A percentile compares a stretch with the other conserved stretches of the same genome.
These are phyloP conservation scores for Mellivora capensis DNA, from an alignment of 2,113 vertebrate genomes.

Conservation along the genomic window DNA sequence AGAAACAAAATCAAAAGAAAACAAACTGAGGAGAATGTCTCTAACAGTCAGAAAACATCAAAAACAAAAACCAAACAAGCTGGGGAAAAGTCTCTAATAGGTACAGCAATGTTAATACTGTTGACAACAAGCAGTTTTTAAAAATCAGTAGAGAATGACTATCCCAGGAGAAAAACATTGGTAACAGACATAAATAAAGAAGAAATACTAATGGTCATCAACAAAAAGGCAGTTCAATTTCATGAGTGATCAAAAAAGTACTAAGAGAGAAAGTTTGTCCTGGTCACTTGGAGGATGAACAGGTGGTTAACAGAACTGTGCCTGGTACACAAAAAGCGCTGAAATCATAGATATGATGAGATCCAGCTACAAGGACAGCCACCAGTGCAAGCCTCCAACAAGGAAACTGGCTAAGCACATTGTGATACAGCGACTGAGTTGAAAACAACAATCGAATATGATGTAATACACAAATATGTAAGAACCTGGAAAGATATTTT, in stretches of 20 bases:
- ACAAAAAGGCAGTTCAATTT: neutral
- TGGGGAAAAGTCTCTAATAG: neutral
- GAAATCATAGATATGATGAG: neutral
- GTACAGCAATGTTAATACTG: neutral
- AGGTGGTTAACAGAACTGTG: neutral
- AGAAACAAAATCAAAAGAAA: conserved; percentile 3
- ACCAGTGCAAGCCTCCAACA: neutral
- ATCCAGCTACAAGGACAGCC: neutral
- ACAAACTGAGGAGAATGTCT: neutral
- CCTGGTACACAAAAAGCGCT: neutral
- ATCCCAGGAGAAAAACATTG: neutral
- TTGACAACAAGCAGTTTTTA: neutral
- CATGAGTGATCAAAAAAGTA: neutral
- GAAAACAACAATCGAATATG: neutral
- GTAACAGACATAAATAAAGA: neutral
- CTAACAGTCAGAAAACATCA: neutral
- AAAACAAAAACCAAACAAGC: conserved; percentile 12
- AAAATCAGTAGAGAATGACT: neutral
- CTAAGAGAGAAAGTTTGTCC: neutral
- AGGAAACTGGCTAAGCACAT: neutral
- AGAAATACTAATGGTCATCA: neutral
- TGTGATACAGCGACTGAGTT: neutral
- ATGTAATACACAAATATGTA: neutral
- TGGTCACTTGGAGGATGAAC: neutral
- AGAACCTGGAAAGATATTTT: neutral